phyloP scores from a whole-genome alignment of 1,140 invertebrate species.

The Colletes latitarsis region DNA sequence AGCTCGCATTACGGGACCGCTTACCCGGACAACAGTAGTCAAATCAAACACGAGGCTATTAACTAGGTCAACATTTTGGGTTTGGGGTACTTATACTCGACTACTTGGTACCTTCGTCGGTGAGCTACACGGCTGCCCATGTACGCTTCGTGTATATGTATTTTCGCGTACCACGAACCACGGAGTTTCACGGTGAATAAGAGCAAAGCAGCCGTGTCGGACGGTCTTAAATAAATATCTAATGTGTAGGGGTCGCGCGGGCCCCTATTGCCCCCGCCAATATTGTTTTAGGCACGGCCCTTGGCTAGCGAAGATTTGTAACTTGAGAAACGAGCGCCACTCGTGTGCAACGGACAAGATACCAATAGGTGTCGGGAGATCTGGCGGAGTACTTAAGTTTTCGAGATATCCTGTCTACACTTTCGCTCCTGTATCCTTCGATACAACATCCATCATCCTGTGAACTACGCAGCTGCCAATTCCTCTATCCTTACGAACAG shows the following conservation, averaged over 20 bases:
- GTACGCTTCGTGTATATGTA: neutral
- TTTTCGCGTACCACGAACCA: conserved; percentile 1
- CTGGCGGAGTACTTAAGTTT: conserved; percentile 27
- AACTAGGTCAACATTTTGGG: conserved; percentile 75
- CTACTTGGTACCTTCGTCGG: conserved; percentile 57
- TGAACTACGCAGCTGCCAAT: conserved; percentile 25
- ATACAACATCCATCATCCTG: neutral
- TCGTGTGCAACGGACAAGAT: conserved; percentile 40
- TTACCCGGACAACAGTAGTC: conserved; percentile 74
- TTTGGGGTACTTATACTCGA: conserved; percentile 67
- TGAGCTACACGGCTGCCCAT: conserved; percentile 13
- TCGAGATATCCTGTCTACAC: conserved; percentile 30
- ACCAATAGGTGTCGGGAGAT: conserved; percentile 52
- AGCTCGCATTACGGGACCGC: conserved; percentile 63
- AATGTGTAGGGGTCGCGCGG: conserved; percentile 50
- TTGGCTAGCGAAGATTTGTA: conserved; percentile 63
- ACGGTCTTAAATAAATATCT: conserved; percentile 74
- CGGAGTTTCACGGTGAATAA: conserved; percentile 57
- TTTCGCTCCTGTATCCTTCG: conserved; percentile 8
- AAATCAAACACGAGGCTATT: conserved; percentile 77
- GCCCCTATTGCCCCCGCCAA: conserved; percentile 52
- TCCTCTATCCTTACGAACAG: no score
- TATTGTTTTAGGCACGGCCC: conserved; percentile 73
- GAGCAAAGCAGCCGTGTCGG: conserved; percentile 63
- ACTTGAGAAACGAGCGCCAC: conserved; percentile 69